Conservation (phyloP, 2,797 vertebrate genomes). For the Tangara arthus region DNA sequence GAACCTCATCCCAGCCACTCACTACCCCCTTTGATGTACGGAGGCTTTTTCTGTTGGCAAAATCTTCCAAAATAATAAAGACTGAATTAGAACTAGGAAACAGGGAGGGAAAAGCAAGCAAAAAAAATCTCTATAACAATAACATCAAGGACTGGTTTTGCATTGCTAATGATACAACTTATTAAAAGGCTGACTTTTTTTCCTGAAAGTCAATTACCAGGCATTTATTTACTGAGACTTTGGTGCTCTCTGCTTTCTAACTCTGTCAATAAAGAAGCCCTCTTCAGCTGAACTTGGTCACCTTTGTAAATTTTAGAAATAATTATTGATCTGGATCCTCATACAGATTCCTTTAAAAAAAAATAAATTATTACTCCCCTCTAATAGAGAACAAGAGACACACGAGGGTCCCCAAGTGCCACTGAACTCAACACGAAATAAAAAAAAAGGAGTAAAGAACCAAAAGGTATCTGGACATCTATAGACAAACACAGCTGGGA, state of each 20-base stretch:
- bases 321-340: neutral
- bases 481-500: neutral
- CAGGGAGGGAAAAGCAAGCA: neutral
- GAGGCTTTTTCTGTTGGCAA: constrained; percentile 22
- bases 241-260: neutral
- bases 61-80: constrained; percentile 25
- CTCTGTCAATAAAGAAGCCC: neutral
- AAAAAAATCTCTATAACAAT: constrained; percentile 3
- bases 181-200: neutral
- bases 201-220: neutral
- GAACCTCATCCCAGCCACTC: constrained; percentile 21
- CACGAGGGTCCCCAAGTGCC: neutral
- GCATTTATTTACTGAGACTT: neutral
- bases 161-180: neutral
- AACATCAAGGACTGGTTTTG: neutral
- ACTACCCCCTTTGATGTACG: constrained; percentile 3
- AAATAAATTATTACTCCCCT: neutral
- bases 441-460: neutral
- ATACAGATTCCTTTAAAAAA: neutral
- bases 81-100: constrained; percentile 19
- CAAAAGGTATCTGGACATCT: neutral
- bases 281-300: neutral
- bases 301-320: neutral
- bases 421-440: neutral
- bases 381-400: neutral